Evolutionary conservation across 2,888 invertebrate species (phyloP).

Genomic region (Scaptodrosophila latifasciaeformis): DNA sequence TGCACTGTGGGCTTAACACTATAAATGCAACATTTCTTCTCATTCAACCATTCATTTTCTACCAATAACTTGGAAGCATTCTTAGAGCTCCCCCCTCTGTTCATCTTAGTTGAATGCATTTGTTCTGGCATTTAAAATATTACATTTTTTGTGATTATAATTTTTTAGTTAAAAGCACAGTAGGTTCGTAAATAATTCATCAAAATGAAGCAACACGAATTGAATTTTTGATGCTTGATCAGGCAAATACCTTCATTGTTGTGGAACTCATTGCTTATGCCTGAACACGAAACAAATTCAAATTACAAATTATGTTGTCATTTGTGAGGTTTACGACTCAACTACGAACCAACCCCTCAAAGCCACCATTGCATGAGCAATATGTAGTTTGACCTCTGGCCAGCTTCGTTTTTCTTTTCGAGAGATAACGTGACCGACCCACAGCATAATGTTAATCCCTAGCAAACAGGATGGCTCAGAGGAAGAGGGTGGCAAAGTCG

Average conservation of each 20-base stretch:
- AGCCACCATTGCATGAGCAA: conserved; percentile 6
- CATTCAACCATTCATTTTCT: too few relatives aligned
- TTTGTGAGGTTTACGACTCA: conserved; percentile 54
- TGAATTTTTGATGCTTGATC: conserved; percentile 40
- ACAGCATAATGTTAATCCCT: conserved; percentile 9
- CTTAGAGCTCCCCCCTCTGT: too few relatives aligned
- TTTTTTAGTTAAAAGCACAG: conserved; percentile 10
- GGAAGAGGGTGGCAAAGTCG: too few relatives aligned
- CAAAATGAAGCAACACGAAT: conserved; percentile 27
- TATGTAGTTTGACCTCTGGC: too few relatives aligned
- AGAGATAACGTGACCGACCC: neutral
- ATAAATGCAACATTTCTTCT: too few relatives aligned
- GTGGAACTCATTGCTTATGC: conserved; percentile 61
- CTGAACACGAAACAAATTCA: conserved; percentile 66
- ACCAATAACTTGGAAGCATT: too few relatives aligned
- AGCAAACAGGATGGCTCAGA: too few relatives aligned
- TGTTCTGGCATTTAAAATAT: too few relatives aligned
- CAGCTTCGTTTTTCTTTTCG: too few relatives aligned
- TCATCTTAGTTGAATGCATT: too few relatives aligned
- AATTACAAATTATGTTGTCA: conserved; percentile 69
- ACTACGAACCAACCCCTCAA: neutral
- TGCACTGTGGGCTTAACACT: neutral
- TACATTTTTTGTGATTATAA: too few relatives aligned
- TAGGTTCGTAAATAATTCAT: conserved; percentile 20
- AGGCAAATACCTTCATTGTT: conserved; percentile 14